These are phyloP conservation scores for Rhinolophus ferrumequinum DNA, from an alignment of 2,113 vertebrate species.

Conservation along the genomic window DNA sequence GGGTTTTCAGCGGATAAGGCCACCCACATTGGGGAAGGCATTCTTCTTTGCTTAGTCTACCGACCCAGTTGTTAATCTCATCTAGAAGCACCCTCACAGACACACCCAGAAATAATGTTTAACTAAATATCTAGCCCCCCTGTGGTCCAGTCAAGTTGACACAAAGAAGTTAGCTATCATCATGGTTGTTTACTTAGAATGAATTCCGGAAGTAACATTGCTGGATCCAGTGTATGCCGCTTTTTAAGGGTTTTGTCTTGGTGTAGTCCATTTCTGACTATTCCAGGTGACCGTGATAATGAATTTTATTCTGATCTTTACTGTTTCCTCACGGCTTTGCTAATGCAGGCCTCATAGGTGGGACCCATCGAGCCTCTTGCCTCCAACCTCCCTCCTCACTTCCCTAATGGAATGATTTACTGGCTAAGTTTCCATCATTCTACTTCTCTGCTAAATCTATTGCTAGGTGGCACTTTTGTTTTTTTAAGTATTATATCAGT, in stretches of 20 bases:
- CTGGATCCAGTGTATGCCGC: neutral
- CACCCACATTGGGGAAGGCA: neutral
- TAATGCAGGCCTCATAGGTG: neutral
- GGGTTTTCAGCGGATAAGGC: neutral
- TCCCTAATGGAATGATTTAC: neutral
- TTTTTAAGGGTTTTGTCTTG: neutral
- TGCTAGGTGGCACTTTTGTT: neutral
- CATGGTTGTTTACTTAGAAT: neutral
- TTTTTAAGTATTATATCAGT: neutral
- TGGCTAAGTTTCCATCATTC: neutral
- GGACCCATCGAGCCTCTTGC: neutral
- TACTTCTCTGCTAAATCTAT: neutral
- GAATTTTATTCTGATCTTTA: neutral
- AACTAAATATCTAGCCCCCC: neutral
- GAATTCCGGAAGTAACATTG: neutral
- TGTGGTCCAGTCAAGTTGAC: neutral
- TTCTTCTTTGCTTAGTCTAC: neutral
- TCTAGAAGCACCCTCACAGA: neutral
- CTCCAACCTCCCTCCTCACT: neutral
- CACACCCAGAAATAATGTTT: neutral
- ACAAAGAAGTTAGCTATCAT: neutral
- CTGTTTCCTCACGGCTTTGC: neutral
- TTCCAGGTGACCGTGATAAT: neutral
- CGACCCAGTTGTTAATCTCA: neutral
- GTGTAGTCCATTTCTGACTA: neutral